phyloP scores from a whole-genome alignment of 1,140 invertebrate genomes.

The Rhagoletis zephyria region DNA sequence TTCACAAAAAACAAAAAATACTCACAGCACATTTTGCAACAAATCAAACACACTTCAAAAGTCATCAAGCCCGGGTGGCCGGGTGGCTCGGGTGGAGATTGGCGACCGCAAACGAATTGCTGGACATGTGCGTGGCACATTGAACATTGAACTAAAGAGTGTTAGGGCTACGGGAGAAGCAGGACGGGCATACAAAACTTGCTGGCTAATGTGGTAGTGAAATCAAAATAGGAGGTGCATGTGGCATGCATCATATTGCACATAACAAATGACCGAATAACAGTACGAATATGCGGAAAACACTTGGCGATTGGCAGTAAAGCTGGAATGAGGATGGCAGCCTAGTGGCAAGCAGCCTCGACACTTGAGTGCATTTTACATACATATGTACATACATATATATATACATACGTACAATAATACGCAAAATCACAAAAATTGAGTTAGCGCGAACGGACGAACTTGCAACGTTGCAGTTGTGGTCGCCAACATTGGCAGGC shows the following conservation, averaged over 20 bases:
- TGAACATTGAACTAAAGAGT: background rate
- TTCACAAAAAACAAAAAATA: constrained; percentile 27
- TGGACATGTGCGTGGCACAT: constrained; percentile 24
- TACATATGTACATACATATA: background rate
- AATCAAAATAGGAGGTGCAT: constrained; percentile 7
- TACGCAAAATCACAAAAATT: constrained; percentile 42
- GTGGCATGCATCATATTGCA: constrained; percentile 50
- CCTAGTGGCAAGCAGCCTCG: background rate
- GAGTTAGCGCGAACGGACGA: constrained; percentile 22
- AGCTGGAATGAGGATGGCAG: background rate
- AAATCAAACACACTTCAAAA: constrained; percentile 58
- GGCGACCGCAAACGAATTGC: constrained; percentile 10
- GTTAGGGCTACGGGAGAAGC: background rate
- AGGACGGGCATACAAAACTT: background rate
- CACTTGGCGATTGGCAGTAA: constrained; percentile 21
- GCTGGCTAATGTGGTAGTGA: constrained; percentile 12
- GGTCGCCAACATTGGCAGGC: constrained; percentile 37
- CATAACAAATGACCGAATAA: constrained; percentile 37
- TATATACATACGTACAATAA: background rate
- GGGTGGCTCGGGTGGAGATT: background rate
- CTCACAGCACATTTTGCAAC: constrained; percentile 51
- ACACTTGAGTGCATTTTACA: background rate
- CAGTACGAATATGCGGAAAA: constrained; percentile 37
- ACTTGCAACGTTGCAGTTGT: constrained; percentile 47
- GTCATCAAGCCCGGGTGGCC: constrained; percentile 42